Percentiles rank a stretch among this genome's conserved stretches.
These are phyloP conservation scores for Dendronephthya gigantea DNA, from an alignment of 64 coral and sea anemone genomes.

Conservation along the genomic window DNA sequence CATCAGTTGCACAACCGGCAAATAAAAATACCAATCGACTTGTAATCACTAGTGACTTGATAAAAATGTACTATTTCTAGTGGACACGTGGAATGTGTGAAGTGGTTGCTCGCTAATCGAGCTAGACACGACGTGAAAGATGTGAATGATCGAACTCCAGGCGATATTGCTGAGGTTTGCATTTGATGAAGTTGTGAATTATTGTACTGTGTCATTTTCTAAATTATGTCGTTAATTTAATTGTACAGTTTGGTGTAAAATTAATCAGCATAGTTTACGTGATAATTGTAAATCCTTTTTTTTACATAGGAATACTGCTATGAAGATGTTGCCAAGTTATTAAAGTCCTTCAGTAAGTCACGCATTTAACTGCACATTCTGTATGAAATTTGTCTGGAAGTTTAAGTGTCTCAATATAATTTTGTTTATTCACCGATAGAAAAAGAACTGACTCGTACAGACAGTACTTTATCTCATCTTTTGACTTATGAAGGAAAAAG, in stretches of 20 bases:
- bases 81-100: slow-evolving; percentile 71
- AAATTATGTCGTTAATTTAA: too few species aligned
- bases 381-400: too few species aligned
- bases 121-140: slow-evolving; percentile 55
- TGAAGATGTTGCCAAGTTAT: slow-evolving; percentile 58
- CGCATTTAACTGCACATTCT: too few species aligned
- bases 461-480: slow-evolving; percentile 83
- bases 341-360: slow-evolving; percentile 75
- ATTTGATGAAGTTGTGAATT: not conserved
- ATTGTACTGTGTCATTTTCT: too few species aligned
- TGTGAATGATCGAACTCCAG: slow-evolving; percentile 67
- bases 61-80: slow-evolving; percentile 49
- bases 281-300: slow-evolving; percentile 4
- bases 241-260: too few species aligned
- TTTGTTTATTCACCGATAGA: slow-evolving; percentile 15
- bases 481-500: slow-evolving; percentile 73
- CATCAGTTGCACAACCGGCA: too few species aligned
- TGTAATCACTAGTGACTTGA: too few species aligned
- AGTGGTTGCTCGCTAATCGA: slow-evolving; percentile 79
- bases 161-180: slow-evolving; percentile 79
- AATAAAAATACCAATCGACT: too few species aligned
- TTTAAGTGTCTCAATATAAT: too few species aligned
- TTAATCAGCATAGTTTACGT: too few species aligned
- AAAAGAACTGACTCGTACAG: slow-evolving; percentile 64
- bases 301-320: slow-evolving; percentile 64